A percentile compares a stretch with the other conserved stretches of the same genome.
Evolutionary conservation across 2,797 vertebrate species (phyloP).

Genomic region (Rhodeus uyekii): DNA sequence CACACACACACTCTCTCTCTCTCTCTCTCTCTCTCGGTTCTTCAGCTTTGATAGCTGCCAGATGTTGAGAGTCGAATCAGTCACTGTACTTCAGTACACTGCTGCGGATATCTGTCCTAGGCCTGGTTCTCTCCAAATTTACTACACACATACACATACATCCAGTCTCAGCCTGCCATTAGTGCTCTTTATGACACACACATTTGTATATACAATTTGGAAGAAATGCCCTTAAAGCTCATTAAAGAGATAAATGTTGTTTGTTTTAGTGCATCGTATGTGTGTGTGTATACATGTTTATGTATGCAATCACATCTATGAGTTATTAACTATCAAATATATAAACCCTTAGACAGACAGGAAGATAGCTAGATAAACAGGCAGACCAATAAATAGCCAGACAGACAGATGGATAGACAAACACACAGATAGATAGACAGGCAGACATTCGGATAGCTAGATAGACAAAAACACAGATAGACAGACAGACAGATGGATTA

Average conservation of each 20-base stretch:
- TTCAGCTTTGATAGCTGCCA: slow-evolving; percentile 58
- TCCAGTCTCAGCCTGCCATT: not conserved
- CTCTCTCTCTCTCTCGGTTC: slow-evolving; percentile 42
- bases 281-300: not conserved
- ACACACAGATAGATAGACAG: not conserved
- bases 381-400: not conserved
- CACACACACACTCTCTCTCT: slow-evolving; percentile 7
- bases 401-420: not conserved
- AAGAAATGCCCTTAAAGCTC: not conserved
- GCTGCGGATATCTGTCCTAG: slow-evolving; percentile 24
- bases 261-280: not conserved
- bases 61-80: slow-evolving; percentile 52
- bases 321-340: not conserved
- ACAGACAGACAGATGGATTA: not conserved
- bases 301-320: not conserved
- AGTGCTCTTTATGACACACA: not conserved
- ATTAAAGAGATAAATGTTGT: not conserved
- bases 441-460: not conserved
- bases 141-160: slow-evolving; percentile 23
- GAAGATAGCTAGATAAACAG: not conserved
- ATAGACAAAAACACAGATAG: not conserved
- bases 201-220: not conserved
- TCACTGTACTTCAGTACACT: slow-evolving; percentile 36
- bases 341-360: not conserved
- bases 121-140: slow-evolving; percentile 5